Base-by-base conservation (phyloP, 92 coral and sea anemone species). In the Meandrina meandrites region DNA sequence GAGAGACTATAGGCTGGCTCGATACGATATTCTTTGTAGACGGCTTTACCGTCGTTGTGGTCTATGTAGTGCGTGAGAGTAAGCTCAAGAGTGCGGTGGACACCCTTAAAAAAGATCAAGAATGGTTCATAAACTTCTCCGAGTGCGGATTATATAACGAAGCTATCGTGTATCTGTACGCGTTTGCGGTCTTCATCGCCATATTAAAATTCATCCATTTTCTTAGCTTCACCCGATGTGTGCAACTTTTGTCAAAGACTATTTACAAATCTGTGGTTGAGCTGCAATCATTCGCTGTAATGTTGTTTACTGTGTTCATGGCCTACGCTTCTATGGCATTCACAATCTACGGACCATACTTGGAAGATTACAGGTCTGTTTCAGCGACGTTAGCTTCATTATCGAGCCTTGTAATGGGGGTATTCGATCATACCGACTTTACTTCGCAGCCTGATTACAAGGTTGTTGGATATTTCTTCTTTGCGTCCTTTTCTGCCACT, bases 191-290 rank as follows among this genome's bases (percentile, higher is more conserved):
- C 56, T 82, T 88, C 66, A 50, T 88, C 50, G 81, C 85, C 30
- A 83, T 82, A 48, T 11, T 88, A 14, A 88, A 82, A 42, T 74
- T 88, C 28, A 35, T 88, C 31, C 48, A 88, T 50, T 82, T 83
- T 60, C 48, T 88, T 27, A 88, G 88, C 73, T 88, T 88, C 82
- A 82, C 88, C 0, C 76, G 91, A 47, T 32, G 60, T 34, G 76
- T 88, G 40, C 87, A 88, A 36, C 81, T 88, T 14, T 83, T 88
- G n/a, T 71, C 72, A 10, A 84, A 67, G 45, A 88, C 91, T 27
- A 71, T 88, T 34, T 83, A 27, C 74, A 75, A 71, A 47, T 84
- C 87, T 22, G 18, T 74, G 13, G 73, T 37, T 27, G 80, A 88
- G 76, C 54, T 88, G 1, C 83, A 88, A 35, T 75, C 81, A 21